phyloP scores from a whole-genome alignment of 2,888 invertebrate genomes.

The Epirrhoe tristata region DNA sequence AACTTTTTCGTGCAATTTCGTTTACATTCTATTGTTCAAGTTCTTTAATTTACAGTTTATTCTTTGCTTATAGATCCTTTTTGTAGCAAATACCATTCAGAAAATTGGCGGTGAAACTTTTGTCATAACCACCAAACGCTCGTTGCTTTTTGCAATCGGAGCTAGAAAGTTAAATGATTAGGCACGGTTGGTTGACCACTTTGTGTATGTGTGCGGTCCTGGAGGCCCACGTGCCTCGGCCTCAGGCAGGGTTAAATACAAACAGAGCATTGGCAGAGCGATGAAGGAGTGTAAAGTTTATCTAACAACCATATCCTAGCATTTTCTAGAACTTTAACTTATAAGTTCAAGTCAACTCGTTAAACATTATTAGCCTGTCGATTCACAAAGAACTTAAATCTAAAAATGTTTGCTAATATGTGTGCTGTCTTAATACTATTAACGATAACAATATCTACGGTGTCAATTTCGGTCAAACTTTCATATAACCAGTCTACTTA shows the following conservation, averaged over 20 bases:
- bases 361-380: too few relatives aligned
- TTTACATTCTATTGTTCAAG: conserved; percentile 21
- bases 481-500: neutral
- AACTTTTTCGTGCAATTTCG: conserved; percentile 2
- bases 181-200: conserved; percentile 36
- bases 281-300: conserved; percentile 11
- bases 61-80: conserved; percentile 15
- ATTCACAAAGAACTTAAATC: too few relatives aligned
- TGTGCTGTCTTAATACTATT: too few relatives aligned
- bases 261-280: conserved; percentile 5
- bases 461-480: too few relatives aligned
- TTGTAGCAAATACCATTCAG: conserved; percentile 39
- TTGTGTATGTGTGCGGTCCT: conserved; percentile 32
- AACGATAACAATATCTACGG: neutral
- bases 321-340: neutral
- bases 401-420: too few relatives aligned
- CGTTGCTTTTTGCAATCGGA: conserved; percentile 56
- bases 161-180: conserved; percentile 51
- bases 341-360: neutral
- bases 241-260: conserved; percentile 25
- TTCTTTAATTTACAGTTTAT: neutral
- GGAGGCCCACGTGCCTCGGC: conserved; percentile 15
- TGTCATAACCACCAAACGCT: conserved; percentile 49
- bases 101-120: conserved; percentile 46
- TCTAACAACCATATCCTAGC: neutral